Evolutionary conservation across 2,797 vertebrate genomes (phyloP).

Genomic region (Hydrophis major): DNA sequence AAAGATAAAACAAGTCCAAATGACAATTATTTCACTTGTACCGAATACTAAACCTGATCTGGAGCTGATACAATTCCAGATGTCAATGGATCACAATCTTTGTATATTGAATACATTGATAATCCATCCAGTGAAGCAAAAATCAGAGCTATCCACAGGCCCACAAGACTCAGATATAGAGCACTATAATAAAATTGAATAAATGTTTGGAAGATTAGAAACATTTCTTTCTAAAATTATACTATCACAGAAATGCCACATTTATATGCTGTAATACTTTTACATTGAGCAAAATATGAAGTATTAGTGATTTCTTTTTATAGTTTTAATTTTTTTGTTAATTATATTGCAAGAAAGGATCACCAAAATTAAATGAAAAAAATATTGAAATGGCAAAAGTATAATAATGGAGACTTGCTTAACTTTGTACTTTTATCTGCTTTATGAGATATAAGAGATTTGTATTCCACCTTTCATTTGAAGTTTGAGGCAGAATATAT

Average conservation of each 20-base stretch:
- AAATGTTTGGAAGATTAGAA: neutral
- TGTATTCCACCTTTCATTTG: too few relatives aligned
- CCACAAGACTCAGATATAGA: constrained; percentile 35
- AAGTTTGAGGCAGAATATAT: too few relatives aligned
- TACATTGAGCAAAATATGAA: neutral
- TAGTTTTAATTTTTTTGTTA: neutral
- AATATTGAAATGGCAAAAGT: too few relatives aligned
- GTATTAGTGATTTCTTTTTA: neutral
- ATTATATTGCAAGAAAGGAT: too few relatives aligned
- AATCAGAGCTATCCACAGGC: constrained; percentile 17
- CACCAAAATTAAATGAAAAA: too few relatives aligned
- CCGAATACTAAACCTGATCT: constrained; percentile 35
- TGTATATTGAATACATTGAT: constrained; percentile 34
- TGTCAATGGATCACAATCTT: constrained; percentile 36
- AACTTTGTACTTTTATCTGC: too few relatives aligned
- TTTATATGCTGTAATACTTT: neutral
- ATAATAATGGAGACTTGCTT: too few relatives aligned
- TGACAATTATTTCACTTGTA: neutral
- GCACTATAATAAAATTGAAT: constrained; percentile 17
- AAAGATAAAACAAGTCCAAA: neutral
- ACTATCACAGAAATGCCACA: neutral
- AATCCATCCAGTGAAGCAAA: constrained; percentile 16
- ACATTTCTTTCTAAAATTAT: neutral
- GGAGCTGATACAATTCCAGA: neutral
- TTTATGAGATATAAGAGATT: too few relatives aligned